Conservation (phyloP, 2,797 vertebrate species). For the Sebastes vulpes region DNA sequence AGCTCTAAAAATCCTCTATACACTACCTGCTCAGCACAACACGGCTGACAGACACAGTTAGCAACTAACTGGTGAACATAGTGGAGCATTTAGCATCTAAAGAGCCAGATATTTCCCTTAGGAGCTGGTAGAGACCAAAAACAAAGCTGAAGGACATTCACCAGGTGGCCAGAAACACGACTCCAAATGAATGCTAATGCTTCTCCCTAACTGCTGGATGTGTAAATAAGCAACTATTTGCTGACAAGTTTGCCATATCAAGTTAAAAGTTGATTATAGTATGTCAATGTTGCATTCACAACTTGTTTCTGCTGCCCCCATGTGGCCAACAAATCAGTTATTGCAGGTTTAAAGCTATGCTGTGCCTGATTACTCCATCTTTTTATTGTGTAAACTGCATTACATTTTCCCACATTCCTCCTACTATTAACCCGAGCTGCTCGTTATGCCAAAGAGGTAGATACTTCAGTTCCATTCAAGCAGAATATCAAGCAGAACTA, state of each 20-base stretch:
- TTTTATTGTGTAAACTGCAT: not conserved
- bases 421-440: not conserved
- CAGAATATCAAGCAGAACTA: not conserved
- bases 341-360: not conserved
- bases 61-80: not conserved
- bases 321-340: not conserved
- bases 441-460: not conserved
- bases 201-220: not conserved
- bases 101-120: not conserved
- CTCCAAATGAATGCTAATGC: not conserved
- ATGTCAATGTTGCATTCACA: not conserved
- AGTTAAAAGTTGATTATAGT: not conserved
- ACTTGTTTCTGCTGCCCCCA: not conserved
- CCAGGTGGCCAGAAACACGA: not conserved
- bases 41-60: not conserved
- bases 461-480: not conserved
- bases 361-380: not conserved
- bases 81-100: not conserved
- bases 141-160: not conserved
- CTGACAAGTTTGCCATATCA: not conserved
- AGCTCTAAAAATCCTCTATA: not conserved
- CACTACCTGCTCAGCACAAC: not conserved
- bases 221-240: not conserved
- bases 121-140: not conserved
- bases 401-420: not conserved